Evolutionary conservation across 1,140 invertebrate species (phyloP), one percentile per base, ranked within the genome.

Genomic region (Forficula auricularia): DNA sequence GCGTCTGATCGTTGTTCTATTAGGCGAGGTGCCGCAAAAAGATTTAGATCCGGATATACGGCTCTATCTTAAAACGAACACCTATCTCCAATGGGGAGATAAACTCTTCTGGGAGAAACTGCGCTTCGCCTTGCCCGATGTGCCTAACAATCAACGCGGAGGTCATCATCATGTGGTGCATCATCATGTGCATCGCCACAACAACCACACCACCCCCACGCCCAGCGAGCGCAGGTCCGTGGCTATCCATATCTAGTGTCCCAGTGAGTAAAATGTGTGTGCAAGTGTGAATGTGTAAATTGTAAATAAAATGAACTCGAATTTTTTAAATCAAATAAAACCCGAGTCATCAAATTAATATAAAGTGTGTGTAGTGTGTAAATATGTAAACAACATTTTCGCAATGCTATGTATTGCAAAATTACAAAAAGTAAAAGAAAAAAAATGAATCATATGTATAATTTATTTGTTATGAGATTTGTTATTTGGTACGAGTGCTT

Each of bases 61-160:
- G 48, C 72, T 87, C 51, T 88, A 87, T 65, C 70, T 94, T 46
- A 82, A 89, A 52, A 86, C 83, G 10, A 85, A 84, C 64, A 88
- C 85, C 57, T 83, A 76, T 64, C 77, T 92, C 52, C 79, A 86
- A 55, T 90, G 85, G 82, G 84, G 82, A 43, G 88, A 92, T 64
- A 80, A 84, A 57, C 75, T 83, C 53, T 95, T 95, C 64, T 95
- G 89, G 89, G 78, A 90, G 55, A 92, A 92, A 63, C 67, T 96
- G 38, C 74, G 82, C 52, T 89, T 86, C 54, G 82, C 85, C 15
- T 77, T 94, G 75, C 88, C 89, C 30, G 79, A 84, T 54, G 70
- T 76, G 3, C 56, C 27, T 10, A 52, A 44, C 40, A 47, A 46
- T 18, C 46, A 54, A 33, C 22, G 44, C n/a, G 37, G 22, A 12